phyloP scores from a whole-genome alignment of 53 echinoderm and acorn worm genomes.

The Echinarachnius parma region DNA sequence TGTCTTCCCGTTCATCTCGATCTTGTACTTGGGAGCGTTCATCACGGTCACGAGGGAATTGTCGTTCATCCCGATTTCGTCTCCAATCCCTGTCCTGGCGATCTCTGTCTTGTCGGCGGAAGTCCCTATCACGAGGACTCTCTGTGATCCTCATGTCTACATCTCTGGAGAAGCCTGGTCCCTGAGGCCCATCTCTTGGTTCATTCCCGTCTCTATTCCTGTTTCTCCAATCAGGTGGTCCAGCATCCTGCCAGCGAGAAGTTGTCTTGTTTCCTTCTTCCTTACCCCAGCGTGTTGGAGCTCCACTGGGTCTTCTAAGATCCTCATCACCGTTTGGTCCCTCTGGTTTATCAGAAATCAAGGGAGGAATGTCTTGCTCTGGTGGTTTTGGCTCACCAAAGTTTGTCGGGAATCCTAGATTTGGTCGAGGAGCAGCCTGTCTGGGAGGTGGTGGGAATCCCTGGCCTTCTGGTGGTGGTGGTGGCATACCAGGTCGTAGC shows the following conservation, averaged over 20 bases:
- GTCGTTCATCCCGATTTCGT: conserved; percentile 22
- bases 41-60: conserved; percentile 24
- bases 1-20: conserved; percentile 60
- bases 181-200: conserved; percentile 21
- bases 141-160: conserved; percentile 60
- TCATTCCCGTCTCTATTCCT: conserved; percentile 16
- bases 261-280: conserved; percentile 35
- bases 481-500: conserved; percentile 2
- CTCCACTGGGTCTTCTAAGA: conserved; percentile 19
- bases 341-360: conserved; percentile 19
- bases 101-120: conserved; percentile 44
- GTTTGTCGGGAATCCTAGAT: conserved; percentile 14
- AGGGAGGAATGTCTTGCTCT: conserved; percentile 16
- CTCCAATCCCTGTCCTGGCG: conserved; percentile 41
- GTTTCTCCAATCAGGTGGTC: conserved; percentile 37
- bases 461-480: conserved; percentile 34
- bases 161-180: conserved; percentile 44
- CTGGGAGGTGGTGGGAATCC: conserved; percentile 54
- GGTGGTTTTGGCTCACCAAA: conserved; percentile 27
- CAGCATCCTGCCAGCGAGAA: conserved; percentile 29
- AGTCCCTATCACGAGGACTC: conserved; percentile 40
- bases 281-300: conserved; percentile 29
- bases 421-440: conserved; percentile 43
- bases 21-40: conserved; percentile 44
- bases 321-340: conserved; percentile 23